A percentile compares a stretch with the other conserved stretches of the same genome.
These are phyloP conservation scores for Malacoraja senta DNA, from an alignment of 2,797 vertebrate species.

Conservation along the genomic window DNA sequence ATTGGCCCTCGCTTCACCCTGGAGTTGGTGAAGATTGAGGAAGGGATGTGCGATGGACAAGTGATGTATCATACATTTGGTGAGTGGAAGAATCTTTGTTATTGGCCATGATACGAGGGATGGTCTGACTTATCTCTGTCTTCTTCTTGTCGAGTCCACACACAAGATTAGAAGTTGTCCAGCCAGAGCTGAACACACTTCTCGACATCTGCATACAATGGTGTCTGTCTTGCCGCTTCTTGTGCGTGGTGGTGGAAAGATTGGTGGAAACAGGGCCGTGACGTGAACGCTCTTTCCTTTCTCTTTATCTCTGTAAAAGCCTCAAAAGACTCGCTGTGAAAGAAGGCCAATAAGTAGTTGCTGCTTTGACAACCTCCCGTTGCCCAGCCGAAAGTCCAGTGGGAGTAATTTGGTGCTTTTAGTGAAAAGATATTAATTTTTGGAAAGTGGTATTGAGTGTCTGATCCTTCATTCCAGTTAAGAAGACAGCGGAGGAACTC, in stretches of 20 bases:
- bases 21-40: constrained; percentile 79
- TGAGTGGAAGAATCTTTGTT: constrained; percentile 53
- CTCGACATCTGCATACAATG: no score
- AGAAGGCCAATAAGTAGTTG: not conserved
- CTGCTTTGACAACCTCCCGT: not conserved
- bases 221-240: no score
- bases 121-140: not conserved
- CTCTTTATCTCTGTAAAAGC: no score
- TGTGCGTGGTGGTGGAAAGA: no score
- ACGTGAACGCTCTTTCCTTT: no score
- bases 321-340: not conserved
- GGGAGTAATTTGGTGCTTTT: not conserved
- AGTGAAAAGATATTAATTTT: not conserved
- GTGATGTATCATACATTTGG: constrained; percentile 72
- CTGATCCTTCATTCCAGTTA: constrained; percentile 41
- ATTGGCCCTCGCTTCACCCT: constrained; percentile 84
- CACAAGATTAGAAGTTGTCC: no score
- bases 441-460: fast-evolving
- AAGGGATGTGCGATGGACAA: constrained; percentile 74
- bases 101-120: not conserved
- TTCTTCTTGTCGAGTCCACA: no score
- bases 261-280: no score
- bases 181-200: no score
- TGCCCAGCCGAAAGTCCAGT: not conserved
- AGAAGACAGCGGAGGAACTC: constrained; percentile 77